Base-by-base conservation (phyloP, 2,888 invertebrate genomes). In the Prostheceraeus crozeri region DNA sequence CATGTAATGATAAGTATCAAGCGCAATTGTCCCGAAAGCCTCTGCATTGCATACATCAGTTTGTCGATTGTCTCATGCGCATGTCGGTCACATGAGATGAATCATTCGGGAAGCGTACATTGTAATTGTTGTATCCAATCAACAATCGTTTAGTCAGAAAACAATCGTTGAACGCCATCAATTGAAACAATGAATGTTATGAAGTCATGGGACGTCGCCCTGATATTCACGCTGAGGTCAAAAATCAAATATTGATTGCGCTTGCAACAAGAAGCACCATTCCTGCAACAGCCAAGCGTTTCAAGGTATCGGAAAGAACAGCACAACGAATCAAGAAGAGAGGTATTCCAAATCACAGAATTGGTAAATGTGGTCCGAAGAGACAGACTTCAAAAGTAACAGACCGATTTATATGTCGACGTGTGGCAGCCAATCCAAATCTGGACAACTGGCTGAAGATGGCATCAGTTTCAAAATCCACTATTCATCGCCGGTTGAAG, bases 281-380 rank as follows among this genome's bases (percentile, higher is more conserved):
- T 14, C 6, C 6, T 40, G 40, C 6, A 4, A 8, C n/a, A 40
- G 40, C 40, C 40, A 8, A n/a, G 8, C 40, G 4, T 40, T 40
- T 40, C n/a, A n/a, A 40, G 14, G 40, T 40, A n/a, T 40, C 40
- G 23, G n/a, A n/a, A 40, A 4, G 40, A 40, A 40, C 40, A 8
- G n/a, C 23, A 8, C 40, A 40, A n/a, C 14, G 40, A 8, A 4
- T 40, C 40, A 40, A 40, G 40, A 4, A 8, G n/a, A 8, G 40
- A 40, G n/a, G n/a, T n/a, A 40, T 40, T 14, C 6, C 16, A 23
- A 40, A 23, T 21, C 16, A 40, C 40, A 40, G n/a, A 40, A 4
- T 40, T 40, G 40, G 40, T 14, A 40, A 23, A n/a, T 40, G 40
- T 14, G n/a, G 40, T 14, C 40, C n/a, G 4, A 40, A 40, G 40